A percentile compares a stretch with the other conserved stretches of the same genome.
These are phyloP conservation scores for Luperina nickerlii DNA, from an alignment of 2,888 invertebrate genomes.

Conservation along the genomic window DNA sequence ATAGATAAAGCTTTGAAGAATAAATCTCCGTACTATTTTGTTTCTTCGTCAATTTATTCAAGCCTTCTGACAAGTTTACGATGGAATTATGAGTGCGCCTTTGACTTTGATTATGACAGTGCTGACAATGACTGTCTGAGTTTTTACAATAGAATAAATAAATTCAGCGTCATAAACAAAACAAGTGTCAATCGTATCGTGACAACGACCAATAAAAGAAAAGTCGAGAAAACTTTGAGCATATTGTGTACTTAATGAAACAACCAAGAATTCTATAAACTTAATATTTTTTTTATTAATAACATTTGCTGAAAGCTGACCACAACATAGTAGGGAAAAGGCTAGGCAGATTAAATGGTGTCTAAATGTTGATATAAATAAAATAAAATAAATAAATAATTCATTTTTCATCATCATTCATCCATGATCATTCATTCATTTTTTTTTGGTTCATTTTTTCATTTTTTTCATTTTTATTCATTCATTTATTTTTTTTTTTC, in stretches of 20 bases:
- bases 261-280: background rate
- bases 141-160: slow-evolving; percentile 18
- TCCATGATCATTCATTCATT: too few species aligned
- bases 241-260: background rate
- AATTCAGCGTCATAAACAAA: slow-evolving; percentile 2
- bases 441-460: too few species aligned
- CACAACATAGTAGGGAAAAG: too few species aligned
- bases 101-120: slow-evolving; percentile 16
- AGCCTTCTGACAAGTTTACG: slow-evolving; percentile 32
- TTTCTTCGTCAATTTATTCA: slow-evolving; percentile 12
- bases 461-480: too few species aligned
- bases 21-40: slow-evolving; percentile 17
- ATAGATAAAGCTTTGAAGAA: slow-evolving; percentile 12
- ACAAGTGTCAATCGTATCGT: background rate
- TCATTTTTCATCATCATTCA: too few species aligned
- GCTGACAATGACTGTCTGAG: background rate
- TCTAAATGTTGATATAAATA: too few species aligned
- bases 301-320: background rate
- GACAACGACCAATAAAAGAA: background rate
- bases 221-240: background rate
- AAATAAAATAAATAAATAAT: too few species aligned
- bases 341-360: too few species aligned
- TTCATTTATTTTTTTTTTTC: too few species aligned
- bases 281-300: background rate
- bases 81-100: slow-evolving; percentile 20